Evolutionary conservation across 2,888 invertebrate species (phyloP).

Genomic region (Isotomurus palustris): DNA sequence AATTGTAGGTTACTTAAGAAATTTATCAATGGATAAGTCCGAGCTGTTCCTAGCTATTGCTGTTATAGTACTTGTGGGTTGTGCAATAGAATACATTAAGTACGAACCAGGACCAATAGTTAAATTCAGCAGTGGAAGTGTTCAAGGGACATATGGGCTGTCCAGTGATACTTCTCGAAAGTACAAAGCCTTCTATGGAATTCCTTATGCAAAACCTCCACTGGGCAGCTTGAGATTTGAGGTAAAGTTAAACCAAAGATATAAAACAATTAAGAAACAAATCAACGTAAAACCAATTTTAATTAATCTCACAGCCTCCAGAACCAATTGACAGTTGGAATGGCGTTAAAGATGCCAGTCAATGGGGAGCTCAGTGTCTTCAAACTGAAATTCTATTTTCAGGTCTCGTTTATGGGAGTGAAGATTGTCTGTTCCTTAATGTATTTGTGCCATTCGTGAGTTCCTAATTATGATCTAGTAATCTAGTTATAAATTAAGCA

Average conservation of each 20-base stretch:
- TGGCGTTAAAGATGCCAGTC: constrained; percentile 21
- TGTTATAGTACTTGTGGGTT: constrained; percentile 15
- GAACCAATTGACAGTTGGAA: constrained; percentile 23
- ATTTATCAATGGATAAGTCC: constrained; percentile 13
- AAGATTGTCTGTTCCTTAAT: constrained; percentile 29
- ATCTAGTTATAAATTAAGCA: no score
- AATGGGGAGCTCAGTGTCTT: constrained; percentile 27
- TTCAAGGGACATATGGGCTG: constrained; percentile 14
- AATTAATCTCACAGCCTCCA: constrained; percentile 10
- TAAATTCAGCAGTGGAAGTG: constrained; percentile 13
- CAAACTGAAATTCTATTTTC: constrained; percentile 23
- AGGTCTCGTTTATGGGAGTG: constrained; percentile 18
- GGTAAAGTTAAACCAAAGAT: constrained; percentile 2
- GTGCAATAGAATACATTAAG: constrained; percentile 18
- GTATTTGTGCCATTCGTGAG: constrained; percentile 9
- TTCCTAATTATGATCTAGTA: no score
- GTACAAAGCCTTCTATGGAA: constrained; percentile 20
- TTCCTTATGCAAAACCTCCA: constrained; percentile 20
- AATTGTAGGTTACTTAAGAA: no score
- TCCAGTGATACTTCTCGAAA: constrained; percentile 11
- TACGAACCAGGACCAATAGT: constrained; percentile 22
- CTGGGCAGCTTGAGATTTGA: constrained; percentile 26
- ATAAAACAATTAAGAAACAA: no score
- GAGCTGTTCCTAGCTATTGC: constrained; percentile 19
- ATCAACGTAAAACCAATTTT: background rate